phyloP scores from a whole-genome alignment of 2,888 invertebrate species.

The Synanthedon andrenaeformis region DNA sequence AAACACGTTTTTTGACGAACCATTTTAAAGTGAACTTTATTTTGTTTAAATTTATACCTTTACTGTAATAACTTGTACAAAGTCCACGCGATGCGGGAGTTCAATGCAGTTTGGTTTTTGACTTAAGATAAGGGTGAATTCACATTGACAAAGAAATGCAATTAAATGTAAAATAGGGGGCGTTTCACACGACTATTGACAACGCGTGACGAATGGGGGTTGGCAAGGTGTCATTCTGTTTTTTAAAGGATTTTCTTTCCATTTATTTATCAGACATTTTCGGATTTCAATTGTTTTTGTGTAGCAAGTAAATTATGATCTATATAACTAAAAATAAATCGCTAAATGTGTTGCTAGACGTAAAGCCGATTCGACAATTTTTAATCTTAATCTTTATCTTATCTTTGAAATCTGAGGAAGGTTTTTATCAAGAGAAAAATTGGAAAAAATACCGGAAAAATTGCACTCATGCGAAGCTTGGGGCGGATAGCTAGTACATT shows the following conservation, averaged over 20 bases:
- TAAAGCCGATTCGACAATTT: too few relatives aligned
- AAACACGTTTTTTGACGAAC: slow-evolving; percentile 36
- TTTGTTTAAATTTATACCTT: neutral
- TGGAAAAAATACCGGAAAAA: too few relatives aligned
- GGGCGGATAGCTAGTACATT: too few relatives aligned
- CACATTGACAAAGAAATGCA: slow-evolving; percentile 70
- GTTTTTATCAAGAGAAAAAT: too few relatives aligned
- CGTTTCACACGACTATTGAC: slow-evolving; percentile 64
- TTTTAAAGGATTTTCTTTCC: neutral
- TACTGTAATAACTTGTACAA: neutral
- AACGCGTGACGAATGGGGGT: slow-evolving; percentile 54
- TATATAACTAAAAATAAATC: too few relatives aligned
- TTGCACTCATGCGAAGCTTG: too few relatives aligned
- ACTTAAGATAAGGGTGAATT: slow-evolving; percentile 53
- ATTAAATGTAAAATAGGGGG: slow-evolving; percentile 70
- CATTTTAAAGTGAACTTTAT: neutral
- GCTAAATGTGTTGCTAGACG: too few relatives aligned
- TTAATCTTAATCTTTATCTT: too few relatives aligned
- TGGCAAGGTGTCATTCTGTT: neutral
- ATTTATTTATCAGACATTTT: neutral
- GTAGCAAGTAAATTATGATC: too few relatives aligned
- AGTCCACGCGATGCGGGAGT: slow-evolving; percentile 12
- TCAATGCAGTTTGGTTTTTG: slow-evolving; percentile 14
- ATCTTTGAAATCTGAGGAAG: too few relatives aligned
- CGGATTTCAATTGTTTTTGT: too few relatives aligned